phyloP scores from a whole-genome alignment of 1,140 invertebrate genomes.

The Cardiocondyla obscurior region DNA sequence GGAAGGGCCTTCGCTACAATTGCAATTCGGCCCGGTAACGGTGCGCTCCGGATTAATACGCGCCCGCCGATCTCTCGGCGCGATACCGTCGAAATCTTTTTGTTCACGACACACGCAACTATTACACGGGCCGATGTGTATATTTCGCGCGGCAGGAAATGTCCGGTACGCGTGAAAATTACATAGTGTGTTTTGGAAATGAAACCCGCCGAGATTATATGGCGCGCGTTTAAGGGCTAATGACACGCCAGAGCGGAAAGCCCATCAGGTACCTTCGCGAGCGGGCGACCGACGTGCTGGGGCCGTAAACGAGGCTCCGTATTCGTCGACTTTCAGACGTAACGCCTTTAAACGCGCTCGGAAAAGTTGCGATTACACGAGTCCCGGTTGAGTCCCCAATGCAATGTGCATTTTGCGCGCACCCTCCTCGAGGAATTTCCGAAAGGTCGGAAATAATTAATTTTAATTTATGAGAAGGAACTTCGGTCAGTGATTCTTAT shows the following conservation, averaged over 20 bases:
- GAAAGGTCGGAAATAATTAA: slow-evolving; percentile 2
- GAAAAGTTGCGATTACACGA: background rate
- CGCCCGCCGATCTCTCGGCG: slow-evolving; percentile 14
- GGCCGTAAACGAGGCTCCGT: background rate
- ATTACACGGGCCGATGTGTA: slow-evolving; percentile 25
- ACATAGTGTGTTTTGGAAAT: slow-evolving; percentile 18
- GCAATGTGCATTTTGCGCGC: background rate
- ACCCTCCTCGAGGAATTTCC: background rate
- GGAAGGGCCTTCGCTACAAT: slow-evolving; percentile 41
- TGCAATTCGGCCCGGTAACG: slow-evolving; percentile 41
- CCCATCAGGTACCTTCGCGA: too few species aligned
- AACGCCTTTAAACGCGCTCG: background rate
- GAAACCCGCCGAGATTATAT: background rate
- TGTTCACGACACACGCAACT: slow-evolving; percentile 43
- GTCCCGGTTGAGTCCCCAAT: background rate
- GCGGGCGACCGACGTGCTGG: background rate
- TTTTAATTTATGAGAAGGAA: slow-evolving; percentile 33
- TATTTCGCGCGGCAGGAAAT: slow-evolving; percentile 24
- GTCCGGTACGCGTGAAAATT: background rate
- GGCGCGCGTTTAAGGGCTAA: slow-evolving; percentile 25
- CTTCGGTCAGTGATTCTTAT: slow-evolving; percentile 33
- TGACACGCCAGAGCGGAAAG: slow-evolving; percentile 41
- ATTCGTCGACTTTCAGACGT: background rate
- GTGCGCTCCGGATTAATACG: slow-evolving; percentile 42
- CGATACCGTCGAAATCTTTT: slow-evolving; percentile 38